These are phyloP conservation scores for Charanyca ferruginea DNA, from an alignment of 2,888 invertebrate genomes.

Conservation along the genomic window DNA sequence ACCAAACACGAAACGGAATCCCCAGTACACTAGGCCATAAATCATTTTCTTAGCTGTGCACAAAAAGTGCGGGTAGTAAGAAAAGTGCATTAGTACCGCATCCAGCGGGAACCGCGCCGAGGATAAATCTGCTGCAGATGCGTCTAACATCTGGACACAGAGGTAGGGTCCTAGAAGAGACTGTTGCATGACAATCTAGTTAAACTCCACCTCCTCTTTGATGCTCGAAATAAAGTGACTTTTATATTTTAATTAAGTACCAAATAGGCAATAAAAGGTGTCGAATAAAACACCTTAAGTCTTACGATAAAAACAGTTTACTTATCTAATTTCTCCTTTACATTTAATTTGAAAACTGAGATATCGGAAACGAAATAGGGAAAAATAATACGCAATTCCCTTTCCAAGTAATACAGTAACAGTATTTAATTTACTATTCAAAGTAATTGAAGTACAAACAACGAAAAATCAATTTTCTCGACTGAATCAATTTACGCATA, in stretches of 20 bases:
- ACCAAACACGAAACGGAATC: slow-evolving; percentile 26
- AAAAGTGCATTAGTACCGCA: slow-evolving; percentile 66
- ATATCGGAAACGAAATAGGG: too few species aligned
- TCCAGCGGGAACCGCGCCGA: slow-evolving; percentile 50
- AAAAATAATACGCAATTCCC: slow-evolving; percentile 3
- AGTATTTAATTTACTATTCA: not conserved
- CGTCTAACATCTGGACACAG: slow-evolving; percentile 50
- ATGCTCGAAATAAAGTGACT: too few species aligned
- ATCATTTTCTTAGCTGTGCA: slow-evolving; percentile 54
- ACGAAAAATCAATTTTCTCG: slow-evolving; percentile 44
- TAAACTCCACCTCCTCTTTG: too few species aligned
- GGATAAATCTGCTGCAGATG: slow-evolving; percentile 73
- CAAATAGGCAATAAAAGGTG: not conserved
- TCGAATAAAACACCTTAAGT: not conserved
- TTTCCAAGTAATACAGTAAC: not conserved
- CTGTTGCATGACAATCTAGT: not conserved
- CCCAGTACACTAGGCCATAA: slow-evolving; percentile 35
- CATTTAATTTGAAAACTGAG: not conserved
- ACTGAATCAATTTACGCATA: slow-evolving; percentile 43
- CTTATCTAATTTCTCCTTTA: too few species aligned
- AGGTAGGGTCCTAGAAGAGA: slow-evolving; percentile 41
- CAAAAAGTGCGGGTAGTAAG: slow-evolving; percentile 62
- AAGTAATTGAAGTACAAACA: slow-evolving; percentile 9
- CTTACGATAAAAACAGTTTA: too few species aligned
- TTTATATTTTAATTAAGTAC: too few species aligned